These are phyloP conservation scores for Centropristis striata DNA, from an alignment of 2,113 vertebrate species.

Conservation along the genomic window DNA sequence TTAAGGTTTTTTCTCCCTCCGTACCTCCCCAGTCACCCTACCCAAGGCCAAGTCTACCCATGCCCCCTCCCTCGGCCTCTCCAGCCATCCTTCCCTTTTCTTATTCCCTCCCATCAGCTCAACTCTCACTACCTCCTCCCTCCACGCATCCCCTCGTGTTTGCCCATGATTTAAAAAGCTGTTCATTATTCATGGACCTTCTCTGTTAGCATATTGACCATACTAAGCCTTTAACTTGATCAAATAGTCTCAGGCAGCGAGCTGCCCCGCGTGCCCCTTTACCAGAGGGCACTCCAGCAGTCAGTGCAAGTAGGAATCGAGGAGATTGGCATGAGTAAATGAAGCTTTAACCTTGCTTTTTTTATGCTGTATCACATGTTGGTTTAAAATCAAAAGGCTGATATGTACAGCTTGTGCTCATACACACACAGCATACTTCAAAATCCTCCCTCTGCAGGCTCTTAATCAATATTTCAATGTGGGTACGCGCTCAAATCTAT, in stretches of 20 bases:
- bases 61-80: not conserved
- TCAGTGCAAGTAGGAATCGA: not conserved
- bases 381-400: slow-evolving; percentile 41
- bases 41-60: slow-evolving; percentile 6
- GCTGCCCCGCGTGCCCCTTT: slow-evolving; percentile 27
- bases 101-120: not conserved
- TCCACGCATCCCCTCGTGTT: slow-evolving; percentile 25
- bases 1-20: not conserved
- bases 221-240: slow-evolving; percentile 65
- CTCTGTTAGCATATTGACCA: slow-evolving; percentile 66
- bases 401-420: slow-evolving; percentile 13
- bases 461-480: slow-evolving; percentile 70
- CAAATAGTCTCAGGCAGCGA: slow-evolving; percentile 53
- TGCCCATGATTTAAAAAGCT: slow-evolving; percentile 59
- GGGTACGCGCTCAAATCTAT: slow-evolving; percentile 58
- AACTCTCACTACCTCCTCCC: not conserved
- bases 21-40: not conserved
- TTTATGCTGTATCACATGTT: not conserved
- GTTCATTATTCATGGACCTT: slow-evolving; percentile 72
- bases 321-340: slow-evolving; percentile 17
- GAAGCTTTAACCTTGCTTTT: slow-evolving; percentile 26
- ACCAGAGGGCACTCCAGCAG: slow-evolving; percentile 26
- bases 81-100: not conserved
- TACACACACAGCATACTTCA: slow-evolving; percentile 22
- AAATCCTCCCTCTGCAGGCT: slow-evolving; percentile 28